Conservation (phyloP, 2,797 vertebrate species). For the Falco biarmicus region DNA sequence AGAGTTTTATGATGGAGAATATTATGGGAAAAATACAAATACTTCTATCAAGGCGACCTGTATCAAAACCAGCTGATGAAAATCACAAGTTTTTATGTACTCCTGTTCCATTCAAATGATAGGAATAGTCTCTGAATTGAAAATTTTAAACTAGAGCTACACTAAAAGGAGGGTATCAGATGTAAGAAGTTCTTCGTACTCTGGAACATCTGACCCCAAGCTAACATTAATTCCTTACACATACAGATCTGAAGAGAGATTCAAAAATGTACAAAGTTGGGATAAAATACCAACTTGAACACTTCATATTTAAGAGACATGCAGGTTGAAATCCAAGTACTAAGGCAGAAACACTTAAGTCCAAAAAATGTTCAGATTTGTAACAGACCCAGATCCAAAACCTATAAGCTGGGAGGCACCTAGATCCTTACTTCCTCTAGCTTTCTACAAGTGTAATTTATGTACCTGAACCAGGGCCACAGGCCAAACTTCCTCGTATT, state of each 20-base stretch:
- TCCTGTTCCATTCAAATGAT: neutral
- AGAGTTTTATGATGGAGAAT: neutral
- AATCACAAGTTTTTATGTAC: neutral
- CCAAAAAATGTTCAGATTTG: neutral
- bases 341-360: neutral
- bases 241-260: neutral
- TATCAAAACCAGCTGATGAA: neutral
- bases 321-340: neutral
- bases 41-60: neutral
- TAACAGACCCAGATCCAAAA: neutral
- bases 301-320: neutral
- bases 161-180: neutral
- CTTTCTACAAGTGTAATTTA: neutral
- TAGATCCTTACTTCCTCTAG: neutral
- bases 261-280: neutral
- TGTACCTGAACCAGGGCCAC: neutral
- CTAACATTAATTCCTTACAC: neutral
- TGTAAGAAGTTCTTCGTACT: neutral
- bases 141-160: neutral
- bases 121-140: neutral
- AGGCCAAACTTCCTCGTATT: neutral
- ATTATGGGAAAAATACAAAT: neutral
- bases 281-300: neutral
- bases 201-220: neutral
- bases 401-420: neutral